Evolutionary conservation across 1,140 invertebrate species (phyloP), one percentile per base, ranked within the genome.

Genomic region (Zeugodacus cucurbitae): DNA sequence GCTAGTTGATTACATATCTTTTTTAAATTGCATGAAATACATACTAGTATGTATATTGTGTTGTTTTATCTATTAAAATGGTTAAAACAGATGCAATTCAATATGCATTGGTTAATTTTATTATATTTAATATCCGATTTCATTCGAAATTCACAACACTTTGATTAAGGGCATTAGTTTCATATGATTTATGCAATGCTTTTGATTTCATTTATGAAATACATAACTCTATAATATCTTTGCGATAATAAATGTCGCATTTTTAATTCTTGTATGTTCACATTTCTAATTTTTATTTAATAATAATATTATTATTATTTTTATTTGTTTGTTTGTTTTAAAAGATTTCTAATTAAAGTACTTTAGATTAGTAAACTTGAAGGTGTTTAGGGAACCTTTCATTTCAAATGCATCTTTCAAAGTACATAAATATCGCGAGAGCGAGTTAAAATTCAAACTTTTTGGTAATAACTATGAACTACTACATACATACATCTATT

Each of bases 131-230:
- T 82, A 44, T 44, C 74, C 44, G 37, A 29, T 48, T 82, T 82
- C 48, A 82, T 48, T 48, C 41, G 74, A 26, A 82, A 29, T 82
- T 82, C 74, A 82, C 74, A 82, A 82, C 74, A 82, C 74, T 74
- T 74, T 44, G 74, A 48, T 54, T 48, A 82, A 82, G 74, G 44
- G 37, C 34, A 82, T 48, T 41, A 82, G 41, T 48, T 82, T 82
- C 74, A 11, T 11, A 6, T 48, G 37, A 32, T 32, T 32, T 70
- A 17, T 70, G 6, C 29, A 34, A 70, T 17, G 29, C 20, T 26
- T 32, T 17, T 34, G 2, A 70, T 10, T 70, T 70, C 26, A 11
- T 26, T 32, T 26, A 70, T 17, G 32, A 70, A 70, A 70, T 34
- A 26, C 22, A 14, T 32, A 17, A 29, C 70, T 67, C 32, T 67